Evolutionary conservation across 2,797 vertebrate genomes (phyloP).

Genomic region (Gallinago nigripennis): DNA sequence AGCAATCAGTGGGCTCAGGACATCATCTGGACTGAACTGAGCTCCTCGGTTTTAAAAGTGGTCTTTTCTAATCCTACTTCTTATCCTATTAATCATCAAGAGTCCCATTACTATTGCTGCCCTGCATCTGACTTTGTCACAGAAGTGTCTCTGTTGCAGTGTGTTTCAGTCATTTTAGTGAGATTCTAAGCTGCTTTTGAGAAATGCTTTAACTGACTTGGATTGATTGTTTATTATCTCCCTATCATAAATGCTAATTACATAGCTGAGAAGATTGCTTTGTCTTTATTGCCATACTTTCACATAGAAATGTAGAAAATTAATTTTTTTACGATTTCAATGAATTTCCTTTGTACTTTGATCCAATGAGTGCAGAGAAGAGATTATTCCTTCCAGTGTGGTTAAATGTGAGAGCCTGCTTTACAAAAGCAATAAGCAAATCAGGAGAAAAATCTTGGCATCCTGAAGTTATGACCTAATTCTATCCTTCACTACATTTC

Average conservation of each 20-base stretch:
- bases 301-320: neutral
- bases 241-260: conserved; percentile 66
- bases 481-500: conserved; percentile 17
- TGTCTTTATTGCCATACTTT: conserved; percentile 45
- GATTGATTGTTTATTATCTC: conserved; percentile 45
- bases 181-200: conserved; percentile 44
- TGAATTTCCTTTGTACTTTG: conserved; percentile 40
- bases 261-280: conserved; percentile 34
- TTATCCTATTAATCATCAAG: neutral
- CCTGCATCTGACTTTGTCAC: neutral
- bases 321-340: conserved; percentile 30
- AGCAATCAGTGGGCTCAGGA: neutral
- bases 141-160: neutral
- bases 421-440: conserved; percentile 10
- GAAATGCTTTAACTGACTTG: conserved; percentile 60
- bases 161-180: conserved; percentile 3
- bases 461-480: conserved; percentile 26
- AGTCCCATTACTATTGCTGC: neutral
- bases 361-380: conserved; percentile 12
- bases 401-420: conserved; percentile 5
- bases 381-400: conserved; percentile 15
- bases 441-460: conserved; percentile 8
- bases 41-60: neutral
- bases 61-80: neutral
- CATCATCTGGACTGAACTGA: neutral